A percentile compares a stretch with the other conserved stretches of the same genome.
Evolutionary conservation across 2,113 vertebrate genomes (phyloP).

Genomic region (Tyto alba): DNA sequence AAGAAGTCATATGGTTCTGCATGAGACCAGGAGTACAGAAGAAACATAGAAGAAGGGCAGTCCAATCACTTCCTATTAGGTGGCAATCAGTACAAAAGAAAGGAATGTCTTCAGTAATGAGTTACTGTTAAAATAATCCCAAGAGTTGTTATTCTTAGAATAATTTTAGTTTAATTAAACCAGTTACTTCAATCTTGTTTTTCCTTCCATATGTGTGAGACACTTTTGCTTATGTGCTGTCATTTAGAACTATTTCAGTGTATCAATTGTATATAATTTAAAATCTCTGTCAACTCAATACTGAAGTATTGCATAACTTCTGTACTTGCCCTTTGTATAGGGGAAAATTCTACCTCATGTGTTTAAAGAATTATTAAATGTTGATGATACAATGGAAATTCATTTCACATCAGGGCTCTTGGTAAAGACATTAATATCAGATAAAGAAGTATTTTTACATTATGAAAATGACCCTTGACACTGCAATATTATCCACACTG

Average conservation of each 20-base stretch:
- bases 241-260: background rate
- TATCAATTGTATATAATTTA: background rate
- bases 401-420: background rate
- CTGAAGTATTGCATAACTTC: background rate
- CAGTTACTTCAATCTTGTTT: background rate
- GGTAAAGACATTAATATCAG: background rate
- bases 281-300: background rate
- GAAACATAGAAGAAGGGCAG: background rate
- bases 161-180: background rate
- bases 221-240: background rate
- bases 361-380: background rate
- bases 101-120: background rate
- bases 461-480: background rate
- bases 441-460: background rate
- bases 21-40: background rate
- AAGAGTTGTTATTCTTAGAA: background rate
- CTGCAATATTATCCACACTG: background rate
- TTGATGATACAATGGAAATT: background rate
- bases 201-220: background rate
- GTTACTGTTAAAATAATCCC: background rate
- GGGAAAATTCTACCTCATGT: background rate
- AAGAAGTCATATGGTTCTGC: background rate
- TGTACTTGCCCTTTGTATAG: background rate
- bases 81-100: background rate
- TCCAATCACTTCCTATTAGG: background rate